Conservation (phyloP, 2,888 invertebrate genomes). For the Andrena trimmerana region DNA sequence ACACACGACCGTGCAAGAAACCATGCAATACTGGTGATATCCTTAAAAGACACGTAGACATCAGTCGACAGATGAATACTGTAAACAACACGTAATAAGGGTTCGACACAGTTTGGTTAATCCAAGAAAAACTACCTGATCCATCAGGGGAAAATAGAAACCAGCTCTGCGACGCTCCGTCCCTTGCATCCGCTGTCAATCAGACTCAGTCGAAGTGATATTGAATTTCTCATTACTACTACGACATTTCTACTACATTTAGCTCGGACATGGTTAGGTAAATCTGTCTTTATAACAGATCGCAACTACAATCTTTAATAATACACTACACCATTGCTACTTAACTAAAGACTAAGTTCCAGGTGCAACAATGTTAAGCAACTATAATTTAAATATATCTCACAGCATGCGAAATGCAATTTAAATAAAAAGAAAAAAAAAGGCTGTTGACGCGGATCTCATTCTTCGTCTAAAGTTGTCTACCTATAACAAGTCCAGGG, state of each 20-base stretch:
- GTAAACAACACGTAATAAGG: conserved; percentile 65
- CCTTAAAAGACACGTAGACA: conserved; percentile 62
- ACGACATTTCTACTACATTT: conserved; percentile 60
- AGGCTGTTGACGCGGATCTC: background rate
- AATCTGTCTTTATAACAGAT: conserved; percentile 1
- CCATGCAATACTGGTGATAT: conserved; percentile 67
- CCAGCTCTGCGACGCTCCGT: conserved; percentile 80
- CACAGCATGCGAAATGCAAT: conserved; percentile 35
- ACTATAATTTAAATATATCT: conserved; percentile 9
- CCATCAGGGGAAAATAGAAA: conserved; percentile 79
- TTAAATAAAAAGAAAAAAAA: background rate
- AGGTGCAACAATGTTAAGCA: conserved; percentile 29
- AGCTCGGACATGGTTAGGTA: conserved; percentile 47
- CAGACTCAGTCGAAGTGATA: conserved; percentile 74
- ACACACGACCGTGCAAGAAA: conserved; percentile 49
- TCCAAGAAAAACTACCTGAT: conserved; percentile 80
- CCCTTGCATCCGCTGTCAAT: conserved; percentile 77
- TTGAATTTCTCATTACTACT: conserved; percentile 70
- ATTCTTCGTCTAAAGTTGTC: background rate
- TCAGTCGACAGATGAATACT: conserved; percentile 68
- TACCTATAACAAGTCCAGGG: background rate
- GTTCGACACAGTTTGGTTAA: conserved; percentile 60
- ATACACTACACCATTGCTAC: conserved; percentile 9
- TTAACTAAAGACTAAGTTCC: conserved; percentile 25
- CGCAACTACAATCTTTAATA: conserved; percentile 20